Percentiles rank a stretch among this genome's conserved stretches.
phyloP scores from a whole-genome alignment of 2,797 vertebrate species.

The Xiphorhynchus erythropygius region DNA sequence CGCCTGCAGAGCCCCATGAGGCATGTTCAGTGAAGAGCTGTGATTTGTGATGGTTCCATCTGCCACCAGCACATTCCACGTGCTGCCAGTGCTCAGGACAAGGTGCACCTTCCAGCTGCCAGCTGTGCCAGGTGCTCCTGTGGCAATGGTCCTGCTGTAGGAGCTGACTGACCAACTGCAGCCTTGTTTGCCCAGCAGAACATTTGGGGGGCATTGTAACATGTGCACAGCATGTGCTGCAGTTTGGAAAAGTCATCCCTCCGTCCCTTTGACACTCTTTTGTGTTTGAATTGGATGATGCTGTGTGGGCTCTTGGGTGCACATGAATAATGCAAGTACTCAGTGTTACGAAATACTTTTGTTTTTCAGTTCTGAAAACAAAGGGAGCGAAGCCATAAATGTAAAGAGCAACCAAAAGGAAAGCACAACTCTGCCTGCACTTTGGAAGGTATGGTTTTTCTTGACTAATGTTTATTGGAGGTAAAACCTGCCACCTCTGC shows the following conservation, averaged over 20 bases:
- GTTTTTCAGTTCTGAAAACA: conserved; percentile 78
- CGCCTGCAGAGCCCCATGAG: not conserved
- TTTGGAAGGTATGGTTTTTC: conserved; percentile 73
- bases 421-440: conserved; percentile 65
- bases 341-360: conserved; percentile 48
- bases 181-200: not conserved
- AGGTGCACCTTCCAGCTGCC: not conserved
- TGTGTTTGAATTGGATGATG: not conserved
- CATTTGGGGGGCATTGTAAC: not conserved
- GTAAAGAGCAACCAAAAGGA: conserved; percentile 69
- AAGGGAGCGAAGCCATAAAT: conserved; percentile 65
- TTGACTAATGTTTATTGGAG: not conserved
- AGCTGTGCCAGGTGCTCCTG: not conserved
- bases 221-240: not conserved
- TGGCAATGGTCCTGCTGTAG: not conserved
- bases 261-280: not conserved
- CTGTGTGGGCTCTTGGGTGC: not conserved
- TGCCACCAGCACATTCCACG: not conserved
- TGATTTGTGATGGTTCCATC: not conserved
- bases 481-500: not conserved
- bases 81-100: not conserved
- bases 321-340: not conserved
- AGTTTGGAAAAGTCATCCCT: not conserved
- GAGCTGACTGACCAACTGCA: not conserved
- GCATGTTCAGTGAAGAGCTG: not conserved